Percentiles rank a stretch among this genome's conserved stretches.
Evolutionary conservation across 2,888 invertebrate genomes (phyloP).

Genomic region (Pelosia muscerda): DNA sequence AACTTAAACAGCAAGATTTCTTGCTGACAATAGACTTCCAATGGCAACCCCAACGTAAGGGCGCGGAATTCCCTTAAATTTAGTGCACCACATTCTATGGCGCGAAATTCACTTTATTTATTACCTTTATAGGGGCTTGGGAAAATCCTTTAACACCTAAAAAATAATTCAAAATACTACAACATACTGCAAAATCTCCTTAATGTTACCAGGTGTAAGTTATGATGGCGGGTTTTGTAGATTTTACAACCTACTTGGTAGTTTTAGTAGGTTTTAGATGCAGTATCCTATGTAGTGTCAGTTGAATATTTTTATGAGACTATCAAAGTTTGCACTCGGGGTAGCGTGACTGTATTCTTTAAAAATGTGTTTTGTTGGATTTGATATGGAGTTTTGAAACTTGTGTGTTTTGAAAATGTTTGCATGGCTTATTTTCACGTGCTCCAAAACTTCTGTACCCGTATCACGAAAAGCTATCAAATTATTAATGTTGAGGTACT

Average conservation of each 20-base stretch:
- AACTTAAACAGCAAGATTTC: slow-evolving; percentile 31
- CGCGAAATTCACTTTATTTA: slow-evolving; percentile 63
- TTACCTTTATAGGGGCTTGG: slow-evolving; percentile 53
- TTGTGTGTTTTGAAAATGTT: background rate
- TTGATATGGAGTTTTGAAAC: slow-evolving; percentile 6
- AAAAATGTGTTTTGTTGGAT: slow-evolving; percentile 12
- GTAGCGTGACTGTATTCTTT: slow-evolving; percentile 15
- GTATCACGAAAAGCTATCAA: too few relatives aligned
- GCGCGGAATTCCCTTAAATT: slow-evolving; percentile 48
- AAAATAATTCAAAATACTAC: slow-evolving; percentile 67
- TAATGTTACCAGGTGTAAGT: slow-evolving; percentile 30
- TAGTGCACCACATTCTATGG: slow-evolving; percentile 55
- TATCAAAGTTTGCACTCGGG: slow-evolving; percentile 18
- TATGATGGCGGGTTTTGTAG: slow-evolving; percentile 29
- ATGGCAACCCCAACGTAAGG: slow-evolving; percentile 41
- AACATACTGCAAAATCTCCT: slow-evolving; percentile 22
- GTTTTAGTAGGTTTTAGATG: slow-evolving; percentile 25
- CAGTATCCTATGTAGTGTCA: slow-evolving; percentile 19
- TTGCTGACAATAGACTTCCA: slow-evolving; percentile 43
- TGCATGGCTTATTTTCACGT: too few relatives aligned
- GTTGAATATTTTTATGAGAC: slow-evolving; percentile 26
- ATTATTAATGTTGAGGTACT: too few relatives aligned
- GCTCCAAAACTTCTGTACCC: too few relatives aligned
- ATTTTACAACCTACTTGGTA: slow-evolving; percentile 25
- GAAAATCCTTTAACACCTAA: slow-evolving; percentile 73